phyloP scores from a whole-genome alignment of 2,113 vertebrate species.

The Hirundichthys speculiger region DNA sequence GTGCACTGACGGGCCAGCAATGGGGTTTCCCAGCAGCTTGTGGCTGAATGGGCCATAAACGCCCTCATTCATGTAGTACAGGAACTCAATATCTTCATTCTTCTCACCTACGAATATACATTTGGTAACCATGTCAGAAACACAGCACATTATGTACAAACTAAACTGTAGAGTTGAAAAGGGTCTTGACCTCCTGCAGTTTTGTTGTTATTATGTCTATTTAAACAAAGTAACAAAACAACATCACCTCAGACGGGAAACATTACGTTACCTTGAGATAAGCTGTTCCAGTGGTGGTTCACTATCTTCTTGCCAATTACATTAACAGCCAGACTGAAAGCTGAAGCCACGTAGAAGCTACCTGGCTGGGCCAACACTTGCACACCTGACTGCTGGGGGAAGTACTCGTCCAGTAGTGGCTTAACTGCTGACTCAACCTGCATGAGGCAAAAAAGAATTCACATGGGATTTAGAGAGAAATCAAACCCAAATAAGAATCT shows the following conservation, averaged over 20 bases:
- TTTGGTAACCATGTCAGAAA: conserved; percentile 6
- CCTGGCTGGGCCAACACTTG: conserved; percentile 93
- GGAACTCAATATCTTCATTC: conserved; percentile 86
- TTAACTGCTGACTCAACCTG: conserved; percentile 89
- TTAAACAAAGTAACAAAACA: neutral
- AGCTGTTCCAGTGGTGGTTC: conserved; percentile 82
- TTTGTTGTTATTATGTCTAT: too few species aligned
- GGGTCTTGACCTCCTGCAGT: neutral
- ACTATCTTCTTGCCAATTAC: conserved; percentile 90
- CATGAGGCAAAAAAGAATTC: neutral
- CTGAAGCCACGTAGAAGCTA: conserved; percentile 92
- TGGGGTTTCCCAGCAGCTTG: conserved; percentile 86
- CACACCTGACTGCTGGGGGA: conserved; percentile 90
- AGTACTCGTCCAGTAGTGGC: conserved; percentile 90
- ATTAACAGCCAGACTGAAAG: conserved; percentile 93
- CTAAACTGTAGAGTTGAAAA: neutral
- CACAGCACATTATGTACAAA: conserved; percentile 4
- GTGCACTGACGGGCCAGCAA: conserved; percentile 84
- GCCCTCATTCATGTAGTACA: conserved; percentile 96
- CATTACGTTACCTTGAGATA: conserved; percentile 81
- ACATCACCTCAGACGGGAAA: neutral
- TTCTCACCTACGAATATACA: conserved; percentile 79
- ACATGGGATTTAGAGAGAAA: neutral
- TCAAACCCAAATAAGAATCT: neutral
- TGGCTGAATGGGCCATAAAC: conserved; percentile 96